phyloP scores from a whole-genome alignment of 2,888 invertebrate genomes.

The Thera britannica region DNA sequence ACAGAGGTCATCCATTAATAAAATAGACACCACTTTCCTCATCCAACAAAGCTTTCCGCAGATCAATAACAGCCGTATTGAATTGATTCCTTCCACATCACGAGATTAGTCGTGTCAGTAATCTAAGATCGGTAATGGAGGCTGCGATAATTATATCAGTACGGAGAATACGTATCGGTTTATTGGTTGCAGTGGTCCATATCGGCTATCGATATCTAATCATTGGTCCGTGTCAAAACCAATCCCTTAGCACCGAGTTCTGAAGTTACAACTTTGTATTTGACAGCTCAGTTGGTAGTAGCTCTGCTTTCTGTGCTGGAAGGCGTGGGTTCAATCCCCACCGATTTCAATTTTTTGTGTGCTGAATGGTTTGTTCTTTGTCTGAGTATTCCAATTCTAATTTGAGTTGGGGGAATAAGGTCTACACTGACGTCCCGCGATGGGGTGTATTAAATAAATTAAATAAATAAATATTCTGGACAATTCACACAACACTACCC shows the following conservation, averaged over 20 bases:
- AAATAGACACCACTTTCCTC: conserved; percentile 8
- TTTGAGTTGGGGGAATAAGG: too few species aligned
- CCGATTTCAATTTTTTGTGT: too few species aligned
- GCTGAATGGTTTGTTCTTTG: too few species aligned
- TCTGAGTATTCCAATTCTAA: too few species aligned
- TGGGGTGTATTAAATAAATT: too few species aligned
- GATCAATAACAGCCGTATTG: conserved; percentile 8
- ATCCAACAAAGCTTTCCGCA: conserved; percentile 2
- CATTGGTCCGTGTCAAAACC: conserved; percentile 1
- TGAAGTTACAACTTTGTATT: too few species aligned
- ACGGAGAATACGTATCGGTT: conserved; percentile 34
- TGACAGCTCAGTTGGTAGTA: too few species aligned
- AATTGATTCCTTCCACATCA: conserved; percentile 20
- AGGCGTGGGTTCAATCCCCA: too few species aligned
- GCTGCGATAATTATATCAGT: conserved; percentile 35
- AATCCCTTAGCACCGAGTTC: not conserved
- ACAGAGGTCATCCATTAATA: conserved; percentile 6
- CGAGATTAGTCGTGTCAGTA: conserved; percentile 30
- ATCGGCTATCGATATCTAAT: conserved; percentile 27
- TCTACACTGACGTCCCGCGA: too few species aligned
- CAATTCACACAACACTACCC: too few species aligned
- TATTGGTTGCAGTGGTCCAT: conserved; percentile 41
- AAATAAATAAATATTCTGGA: too few species aligned
- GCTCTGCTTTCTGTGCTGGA: too few species aligned
- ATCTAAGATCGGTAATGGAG: conserved; percentile 38